Conservation (phyloP, 2,888 invertebrate species). For the Adelognathus sp. region DNA sequence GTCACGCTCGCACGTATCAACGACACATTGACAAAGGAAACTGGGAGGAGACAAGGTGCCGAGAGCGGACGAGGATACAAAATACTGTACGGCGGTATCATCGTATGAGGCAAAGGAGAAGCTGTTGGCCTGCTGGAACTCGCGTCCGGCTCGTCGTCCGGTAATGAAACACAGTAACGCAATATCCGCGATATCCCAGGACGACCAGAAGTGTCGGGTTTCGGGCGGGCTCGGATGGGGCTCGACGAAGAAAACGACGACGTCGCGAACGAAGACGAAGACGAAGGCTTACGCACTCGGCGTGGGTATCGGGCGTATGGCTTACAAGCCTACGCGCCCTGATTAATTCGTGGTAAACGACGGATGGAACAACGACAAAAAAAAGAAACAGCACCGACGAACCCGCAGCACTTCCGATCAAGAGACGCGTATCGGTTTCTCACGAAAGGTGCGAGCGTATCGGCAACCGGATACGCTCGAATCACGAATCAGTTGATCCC, state of each 20-base stretch:
- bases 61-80: slow-evolving; percentile 9
- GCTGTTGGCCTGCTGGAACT: slow-evolving; percentile 43
- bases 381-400: slow-evolving; percentile 10
- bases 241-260: slow-evolving; percentile 7
- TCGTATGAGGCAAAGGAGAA: slow-evolving; percentile 29
- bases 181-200: slow-evolving; percentile 76
- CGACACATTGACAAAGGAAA: slow-evolving; percentile 28
- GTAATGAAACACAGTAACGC: slow-evolving; percentile 80
- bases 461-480: slow-evolving; percentile 27
- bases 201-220: slow-evolving; percentile 74
- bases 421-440: slow-evolving; percentile 40
- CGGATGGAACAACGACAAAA: slow-evolving; percentile 9
- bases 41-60: background rate
- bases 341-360: slow-evolving; percentile 37
- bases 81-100: background rate
- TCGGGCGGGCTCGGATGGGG: slow-evolving; percentile 54
- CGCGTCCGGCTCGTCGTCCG: slow-evolving; percentile 57
- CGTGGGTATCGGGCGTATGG: slow-evolving; percentile 4
- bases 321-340: slow-evolving; percentile 3
- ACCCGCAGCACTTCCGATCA: slow-evolving; percentile 33
- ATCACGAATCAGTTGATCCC: slow-evolving; percentile 32
- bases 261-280: background rate
- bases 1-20: slow-evolving; percentile 2
- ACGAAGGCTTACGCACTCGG: background rate
- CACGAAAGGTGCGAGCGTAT: slow-evolving; percentile 12